Conservation (phyloP, 2,888 invertebrate genomes). For the Luperina nickerlii region DNA sequence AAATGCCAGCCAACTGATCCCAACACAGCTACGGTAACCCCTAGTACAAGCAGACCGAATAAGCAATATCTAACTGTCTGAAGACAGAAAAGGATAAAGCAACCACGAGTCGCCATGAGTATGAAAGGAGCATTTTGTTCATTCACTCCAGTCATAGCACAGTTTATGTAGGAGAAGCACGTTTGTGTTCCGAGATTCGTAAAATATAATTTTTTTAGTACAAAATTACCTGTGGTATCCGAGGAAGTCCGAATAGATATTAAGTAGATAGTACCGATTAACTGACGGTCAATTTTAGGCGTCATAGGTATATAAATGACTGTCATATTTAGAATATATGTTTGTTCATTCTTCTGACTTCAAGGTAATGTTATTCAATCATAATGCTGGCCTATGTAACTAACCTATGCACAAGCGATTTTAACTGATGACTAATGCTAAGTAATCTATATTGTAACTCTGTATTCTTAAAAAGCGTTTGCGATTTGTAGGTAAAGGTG, state of each 20-base stretch:
- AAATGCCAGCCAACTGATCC: neutral
- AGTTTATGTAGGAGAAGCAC: slow-evolving; percentile 22
- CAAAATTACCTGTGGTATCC: neutral
- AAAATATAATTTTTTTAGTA: neutral
- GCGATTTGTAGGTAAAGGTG: slow-evolving; percentile 20
- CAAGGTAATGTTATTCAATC: slow-evolving; percentile 36
- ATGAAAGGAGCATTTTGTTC: slow-evolving; percentile 22
- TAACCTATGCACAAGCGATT: slow-evolving; percentile 45
- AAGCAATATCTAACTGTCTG: slow-evolving; percentile 25
- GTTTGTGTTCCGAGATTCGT: slow-evolving; percentile 1
- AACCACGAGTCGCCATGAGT: neutral
- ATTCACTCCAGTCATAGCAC: slow-evolving; percentile 29
- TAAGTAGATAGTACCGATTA: neutral
- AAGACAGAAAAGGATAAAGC: slow-evolving; percentile 38
- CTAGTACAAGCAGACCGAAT: slow-evolving; percentile 45
- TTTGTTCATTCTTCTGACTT: slow-evolving; percentile 20
- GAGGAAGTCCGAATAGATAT: neutral
- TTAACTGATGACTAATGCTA: neutral
- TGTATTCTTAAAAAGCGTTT: slow-evolving; percentile 12
- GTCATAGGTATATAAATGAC: neutral
- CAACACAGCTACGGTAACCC: neutral
- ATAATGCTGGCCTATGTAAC: slow-evolving; percentile 21
- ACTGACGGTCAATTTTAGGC: neutral
- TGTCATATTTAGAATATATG: slow-evolving; percentile 1
- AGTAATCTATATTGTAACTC: neutral